Conservation (phyloP, 1,140 invertebrate species). For the Nixonia krombeini region DNA sequence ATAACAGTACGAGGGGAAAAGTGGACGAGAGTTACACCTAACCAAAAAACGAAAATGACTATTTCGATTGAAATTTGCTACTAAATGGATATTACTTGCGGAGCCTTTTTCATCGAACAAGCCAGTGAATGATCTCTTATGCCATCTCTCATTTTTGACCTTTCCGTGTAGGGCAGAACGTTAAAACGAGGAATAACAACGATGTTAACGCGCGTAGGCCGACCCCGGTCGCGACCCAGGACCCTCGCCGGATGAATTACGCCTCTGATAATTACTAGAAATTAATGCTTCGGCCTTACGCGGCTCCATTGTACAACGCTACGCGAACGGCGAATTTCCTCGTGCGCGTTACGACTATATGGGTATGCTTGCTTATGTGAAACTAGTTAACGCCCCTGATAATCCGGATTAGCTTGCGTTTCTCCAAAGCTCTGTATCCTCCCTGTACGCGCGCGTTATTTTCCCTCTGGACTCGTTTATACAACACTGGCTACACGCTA, state of each 20-base stretch:
- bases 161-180: slow-evolving; percentile 54
- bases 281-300: slow-evolving; percentile 62
- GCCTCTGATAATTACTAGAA: slow-evolving; percentile 71
- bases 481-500: slow-evolving; percentile 9
- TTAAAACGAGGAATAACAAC: slow-evolving; percentile 72
- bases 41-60: no score
- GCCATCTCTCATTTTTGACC: slow-evolving; percentile 37
- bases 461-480: slow-evolving; percentile 28
- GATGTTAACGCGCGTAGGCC: slow-evolving; percentile 68
- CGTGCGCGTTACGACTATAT: slow-evolving; percentile 43
- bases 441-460: slow-evolving; percentile 25
- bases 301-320: slow-evolving; percentile 33
- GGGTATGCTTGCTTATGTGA: slow-evolving; percentile 46
- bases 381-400: slow-evolving; percentile 46
- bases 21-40: no score
- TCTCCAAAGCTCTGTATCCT: slow-evolving; percentile 36
- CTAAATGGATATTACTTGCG: no score
- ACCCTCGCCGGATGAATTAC: slow-evolving; percentile 66
- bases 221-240: slow-evolving; percentile 65
- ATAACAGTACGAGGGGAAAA: no score
- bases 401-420: slow-evolving; percentile 45
- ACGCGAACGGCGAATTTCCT: slow-evolving; percentile 30
- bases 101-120: neutral
- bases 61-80: no score
- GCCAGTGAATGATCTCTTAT: slow-evolving; percentile 7